These are phyloP conservation scores for Poeciliopsis prolifica DNA, from an alignment of 2,113 vertebrate genomes.

Conservation along the genomic window DNA sequence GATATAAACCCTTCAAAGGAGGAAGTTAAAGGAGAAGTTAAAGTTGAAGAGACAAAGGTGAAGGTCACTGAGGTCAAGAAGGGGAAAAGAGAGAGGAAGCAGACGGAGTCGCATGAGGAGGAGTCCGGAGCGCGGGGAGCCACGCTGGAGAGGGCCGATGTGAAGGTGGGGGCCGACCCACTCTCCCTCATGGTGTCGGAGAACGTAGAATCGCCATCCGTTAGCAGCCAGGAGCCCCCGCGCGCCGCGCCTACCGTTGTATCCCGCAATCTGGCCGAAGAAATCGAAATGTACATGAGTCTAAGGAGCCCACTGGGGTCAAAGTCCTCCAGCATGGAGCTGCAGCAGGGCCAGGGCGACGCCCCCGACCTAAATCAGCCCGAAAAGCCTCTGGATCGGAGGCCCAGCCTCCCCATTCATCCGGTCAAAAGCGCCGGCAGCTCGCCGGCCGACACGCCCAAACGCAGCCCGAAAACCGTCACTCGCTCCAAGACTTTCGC, in stretches of 20 bases:
- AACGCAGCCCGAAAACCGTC: slow-evolving; percentile 78
- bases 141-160: slow-evolving; percentile 86
- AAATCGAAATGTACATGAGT: slow-evolving; percentile 98
- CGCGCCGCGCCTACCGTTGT: slow-evolving; percentile 82
- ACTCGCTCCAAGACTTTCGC: slow-evolving; percentile 91
- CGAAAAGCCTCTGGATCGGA: slow-evolving; percentile 80
- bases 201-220: slow-evolving; percentile 69
- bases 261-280: slow-evolving; percentile 93
- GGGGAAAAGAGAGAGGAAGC: slow-evolving; percentile 23
- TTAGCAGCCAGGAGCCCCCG: slow-evolving; percentile 80
- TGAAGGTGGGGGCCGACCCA: slow-evolving; percentile 91
- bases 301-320: slow-evolving; percentile 85
- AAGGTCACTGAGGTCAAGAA: neutral
- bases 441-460: slow-evolving; percentile 65
- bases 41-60: slow-evolving; percentile 2
- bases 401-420: slow-evolving; percentile 89
- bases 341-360: slow-evolving; percentile 73
- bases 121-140: slow-evolving; percentile 43
- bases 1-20: slow-evolving; percentile 69
- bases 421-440: slow-evolving; percentile 58
- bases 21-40: slow-evolving; percentile 9
- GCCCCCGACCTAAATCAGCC: slow-evolving; percentile 31
- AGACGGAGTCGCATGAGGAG: slow-evolving; percentile 47
- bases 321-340: slow-evolving; percentile 93
- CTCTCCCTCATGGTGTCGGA: slow-evolving; percentile 90